These are phyloP conservation scores for Melanotaenia nigrans DNA, from an alignment of 2,797 vertebrate genomes.

Conservation along the genomic window DNA sequence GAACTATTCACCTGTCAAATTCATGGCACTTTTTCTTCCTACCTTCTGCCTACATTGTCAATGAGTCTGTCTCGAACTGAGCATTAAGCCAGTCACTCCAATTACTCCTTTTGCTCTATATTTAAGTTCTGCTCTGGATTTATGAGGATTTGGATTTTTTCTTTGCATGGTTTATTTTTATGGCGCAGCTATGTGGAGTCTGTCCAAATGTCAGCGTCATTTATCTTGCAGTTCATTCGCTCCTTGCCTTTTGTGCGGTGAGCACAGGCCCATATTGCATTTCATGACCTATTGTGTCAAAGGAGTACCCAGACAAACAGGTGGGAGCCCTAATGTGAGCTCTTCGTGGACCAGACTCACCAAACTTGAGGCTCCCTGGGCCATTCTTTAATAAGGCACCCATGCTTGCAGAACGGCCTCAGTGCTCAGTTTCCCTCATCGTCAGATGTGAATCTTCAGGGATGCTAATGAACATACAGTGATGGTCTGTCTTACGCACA, in stretches of 20 bases:
- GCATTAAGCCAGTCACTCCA: slow-evolving; percentile 79
- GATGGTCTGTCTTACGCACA: slow-evolving; percentile 77
- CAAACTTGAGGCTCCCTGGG: slow-evolving; percentile 79
- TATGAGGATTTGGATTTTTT: slow-evolving; percentile 59
- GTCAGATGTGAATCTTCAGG: slow-evolving; percentile 72
- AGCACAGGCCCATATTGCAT: slow-evolving; percentile 81
- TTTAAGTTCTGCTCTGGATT: slow-evolving; percentile 68
- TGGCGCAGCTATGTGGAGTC: slow-evolving; percentile 72
- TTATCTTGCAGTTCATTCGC: slow-evolving; percentile 81
- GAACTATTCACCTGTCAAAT: slow-evolving; percentile 55
- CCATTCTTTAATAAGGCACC: slow-evolving; percentile 81
- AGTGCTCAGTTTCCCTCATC: slow-evolving; percentile 79
- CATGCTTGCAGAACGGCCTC: slow-evolving; percentile 82
- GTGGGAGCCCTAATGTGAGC: slow-evolving; percentile 88
- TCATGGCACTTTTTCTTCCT: slow-evolving; percentile 43
- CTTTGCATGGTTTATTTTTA: slow-evolving; percentile 79
- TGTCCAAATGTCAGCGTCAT: slow-evolving; percentile 78
- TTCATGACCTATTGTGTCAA: slow-evolving; percentile 84
- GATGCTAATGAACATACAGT: slow-evolving; percentile 79
- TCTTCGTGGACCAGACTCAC: slow-evolving; percentile 77
- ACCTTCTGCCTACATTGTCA: slow-evolving; percentile 75
- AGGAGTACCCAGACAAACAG: slow-evolving; percentile 86
- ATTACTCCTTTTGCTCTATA: slow-evolving; percentile 70
- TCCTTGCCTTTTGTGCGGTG: slow-evolving; percentile 77
- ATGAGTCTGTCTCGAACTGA: slow-evolving; percentile 81